Evolutionary conservation across 2,888 invertebrate genomes (phyloP).

Genomic region (Andrena haemorrhoa): DNA sequence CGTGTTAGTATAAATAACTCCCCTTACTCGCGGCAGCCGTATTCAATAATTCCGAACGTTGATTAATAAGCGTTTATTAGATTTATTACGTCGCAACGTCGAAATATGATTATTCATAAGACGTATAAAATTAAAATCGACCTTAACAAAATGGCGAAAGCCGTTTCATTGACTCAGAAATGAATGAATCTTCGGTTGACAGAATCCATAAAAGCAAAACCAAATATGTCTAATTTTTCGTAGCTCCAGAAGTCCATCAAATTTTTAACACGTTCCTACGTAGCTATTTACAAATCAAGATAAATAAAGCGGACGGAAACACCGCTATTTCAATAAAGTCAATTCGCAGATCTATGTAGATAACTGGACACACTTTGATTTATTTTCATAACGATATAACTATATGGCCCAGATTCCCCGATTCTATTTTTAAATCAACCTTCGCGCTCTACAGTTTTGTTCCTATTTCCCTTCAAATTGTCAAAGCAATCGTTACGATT

Average conservation of each 20-base stretch:
- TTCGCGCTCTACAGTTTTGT: neutral
- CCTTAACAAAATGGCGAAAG: neutral
- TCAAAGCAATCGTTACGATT: conserved; percentile 8
- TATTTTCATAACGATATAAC: no score
- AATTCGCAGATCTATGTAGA: neutral
- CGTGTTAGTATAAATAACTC: conserved; percentile 32
- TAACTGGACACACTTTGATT: neutral
- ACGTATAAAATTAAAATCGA: conserved; percentile 2
- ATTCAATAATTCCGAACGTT: conserved; percentile 23
- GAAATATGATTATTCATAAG: conserved; percentile 19
- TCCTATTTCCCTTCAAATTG: conserved; percentile 3
- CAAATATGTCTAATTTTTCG: no score
- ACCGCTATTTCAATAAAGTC: no score
- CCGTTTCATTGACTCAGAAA: neutral
- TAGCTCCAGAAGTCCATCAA: no score
- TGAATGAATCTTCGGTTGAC: conserved; percentile 7
- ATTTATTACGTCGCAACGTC: conserved; percentile 19
- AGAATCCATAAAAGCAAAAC: no score
- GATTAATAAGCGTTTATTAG: conserved; percentile 31
- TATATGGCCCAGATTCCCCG: neutral
- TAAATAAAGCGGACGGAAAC: no score
- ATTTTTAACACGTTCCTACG: no score
- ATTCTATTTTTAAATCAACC: neutral
- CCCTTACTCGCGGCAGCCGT: conserved; percentile 1
- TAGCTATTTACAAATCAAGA: no score